Conservation (phyloP, 1,140 invertebrate genomes). For the Cydia pomonella region DNA sequence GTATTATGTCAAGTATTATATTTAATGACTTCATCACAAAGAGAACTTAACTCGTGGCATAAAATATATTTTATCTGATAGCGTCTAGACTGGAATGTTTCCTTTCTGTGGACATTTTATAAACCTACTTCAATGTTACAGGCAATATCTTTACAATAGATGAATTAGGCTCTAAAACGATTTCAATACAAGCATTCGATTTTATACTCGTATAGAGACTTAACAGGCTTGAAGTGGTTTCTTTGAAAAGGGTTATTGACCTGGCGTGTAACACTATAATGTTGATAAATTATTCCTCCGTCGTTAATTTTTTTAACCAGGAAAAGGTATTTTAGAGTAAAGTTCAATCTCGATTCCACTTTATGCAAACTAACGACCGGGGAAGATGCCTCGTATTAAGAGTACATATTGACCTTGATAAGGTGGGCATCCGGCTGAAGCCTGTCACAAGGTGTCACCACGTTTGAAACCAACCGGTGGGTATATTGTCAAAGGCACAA, state of each 20-base stretch:
- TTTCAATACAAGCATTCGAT: not conserved
- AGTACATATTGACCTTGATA: not conserved
- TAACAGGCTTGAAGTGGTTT: no score
- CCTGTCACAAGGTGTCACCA: not conserved
- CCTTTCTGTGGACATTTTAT: slow-evolving; percentile 8
- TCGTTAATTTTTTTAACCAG: no score
- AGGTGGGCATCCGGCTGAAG: not conserved
- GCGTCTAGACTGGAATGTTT: not conserved
- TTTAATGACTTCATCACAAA: not conserved
- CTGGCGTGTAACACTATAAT: no score
- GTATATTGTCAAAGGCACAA: not conserved
- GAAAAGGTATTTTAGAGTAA: no score
- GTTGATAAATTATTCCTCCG: no score
- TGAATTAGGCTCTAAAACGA: not conserved
- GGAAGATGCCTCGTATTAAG: not conserved
- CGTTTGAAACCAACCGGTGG: not conserved
- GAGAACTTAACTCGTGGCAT: not conserved
- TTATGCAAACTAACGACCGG: not conserved
- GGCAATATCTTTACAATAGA: slow-evolving; percentile 5
- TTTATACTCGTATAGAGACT: not conserved
- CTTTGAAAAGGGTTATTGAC: no score
- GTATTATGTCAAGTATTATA: no score
- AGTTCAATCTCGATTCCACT: not conserved
- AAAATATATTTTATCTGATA: slow-evolving; percentile 3
- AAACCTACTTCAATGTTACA: slow-evolving; percentile 1